Conservation (phyloP, 1,140 invertebrate genomes). For the Caenorhabditis elegans region DNA sequence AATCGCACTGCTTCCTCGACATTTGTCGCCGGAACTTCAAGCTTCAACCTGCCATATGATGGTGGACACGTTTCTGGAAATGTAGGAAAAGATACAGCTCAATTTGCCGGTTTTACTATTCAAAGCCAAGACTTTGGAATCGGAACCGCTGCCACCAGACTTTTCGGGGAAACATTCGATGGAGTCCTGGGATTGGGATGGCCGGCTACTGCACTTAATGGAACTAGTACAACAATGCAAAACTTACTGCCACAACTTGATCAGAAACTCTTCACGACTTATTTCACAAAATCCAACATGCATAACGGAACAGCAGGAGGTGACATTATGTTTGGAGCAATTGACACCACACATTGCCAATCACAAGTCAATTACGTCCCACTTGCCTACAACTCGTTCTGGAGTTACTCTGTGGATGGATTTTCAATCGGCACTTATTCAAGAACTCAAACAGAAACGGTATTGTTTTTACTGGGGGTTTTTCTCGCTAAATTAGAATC, state of each 20-base stretch:
- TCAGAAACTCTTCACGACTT: not conserved
- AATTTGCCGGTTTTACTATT: not conserved
- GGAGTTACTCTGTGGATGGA: constrained; percentile 44
- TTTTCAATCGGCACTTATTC: constrained; percentile 30
- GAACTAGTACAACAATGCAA: not conserved
- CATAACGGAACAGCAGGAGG: constrained; percentile 16
- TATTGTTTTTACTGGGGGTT: too few relatives aligned
- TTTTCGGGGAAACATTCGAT: constrained; percentile 33
- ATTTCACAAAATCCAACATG: not conserved
- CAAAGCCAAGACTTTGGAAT: constrained; percentile 26
- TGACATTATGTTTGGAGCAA: constrained; percentile 43
- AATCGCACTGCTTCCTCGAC: not conserved
- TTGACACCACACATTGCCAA: constrained; percentile 47
- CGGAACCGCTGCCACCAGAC: constrained; percentile 23
- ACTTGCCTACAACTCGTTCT: constrained; percentile 38
- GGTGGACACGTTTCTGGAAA: not conserved
- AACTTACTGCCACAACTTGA: constrained; percentile 22
- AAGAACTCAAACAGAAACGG: not conserved
- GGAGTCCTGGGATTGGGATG: constrained; percentile 52
- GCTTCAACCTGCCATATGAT: not conserved
- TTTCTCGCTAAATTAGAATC: too few relatives aligned
- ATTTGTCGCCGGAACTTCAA: not conserved
- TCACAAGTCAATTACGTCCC: constrained; percentile 34
- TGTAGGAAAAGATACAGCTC: not conserved
- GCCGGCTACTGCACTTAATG: constrained; percentile 32